Conservation (phyloP, 2,888 invertebrate genomes). For the Pteria penguin region DNA sequence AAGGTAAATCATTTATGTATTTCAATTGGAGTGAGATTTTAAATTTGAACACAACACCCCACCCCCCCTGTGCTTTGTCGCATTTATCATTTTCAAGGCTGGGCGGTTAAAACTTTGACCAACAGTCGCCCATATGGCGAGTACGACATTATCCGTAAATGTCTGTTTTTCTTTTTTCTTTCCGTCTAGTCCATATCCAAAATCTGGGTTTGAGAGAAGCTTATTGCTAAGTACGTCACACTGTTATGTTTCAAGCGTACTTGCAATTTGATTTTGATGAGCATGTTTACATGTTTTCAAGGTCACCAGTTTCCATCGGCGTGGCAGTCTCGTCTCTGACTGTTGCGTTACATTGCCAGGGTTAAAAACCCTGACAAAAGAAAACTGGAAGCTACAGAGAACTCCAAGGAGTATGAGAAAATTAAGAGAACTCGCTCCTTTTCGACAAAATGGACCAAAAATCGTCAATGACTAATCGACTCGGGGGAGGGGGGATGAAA, state of each 20-base stretch:
- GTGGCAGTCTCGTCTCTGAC: too few relatives aligned
- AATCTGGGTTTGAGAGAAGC: not conserved
- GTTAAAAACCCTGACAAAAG: not conserved
- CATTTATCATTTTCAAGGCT: not conserved
- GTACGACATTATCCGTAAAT: constrained; percentile 11
- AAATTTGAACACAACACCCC: too few relatives aligned
- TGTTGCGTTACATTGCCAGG: not conserved
- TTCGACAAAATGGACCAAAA: not conserved
- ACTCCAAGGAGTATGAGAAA: not conserved
- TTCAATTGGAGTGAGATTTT: too few relatives aligned
- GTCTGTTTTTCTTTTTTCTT: constrained; percentile 3
- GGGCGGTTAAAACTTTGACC: not conserved
- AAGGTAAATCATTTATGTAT: too few relatives aligned
- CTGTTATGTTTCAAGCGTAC: not conserved
- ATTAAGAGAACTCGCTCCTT: not conserved
- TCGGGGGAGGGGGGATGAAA: not conserved
- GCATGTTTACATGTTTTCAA: not conserved
- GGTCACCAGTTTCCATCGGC: not conserved
- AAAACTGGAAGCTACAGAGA: not conserved
- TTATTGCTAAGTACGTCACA: not conserved
- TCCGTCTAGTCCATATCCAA: not conserved
- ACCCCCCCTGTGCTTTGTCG: too few relatives aligned
- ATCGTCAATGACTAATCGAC: not conserved
- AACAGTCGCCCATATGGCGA: constrained; percentile 6
- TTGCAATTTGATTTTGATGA: not conserved